A percentile compares a stretch with the other conserved stretches of the same genome.
These are phyloP conservation scores for Caenorhabditis angaria DNA, from an alignment of 2,888 invertebrate species.

Conservation along the genomic window DNA sequence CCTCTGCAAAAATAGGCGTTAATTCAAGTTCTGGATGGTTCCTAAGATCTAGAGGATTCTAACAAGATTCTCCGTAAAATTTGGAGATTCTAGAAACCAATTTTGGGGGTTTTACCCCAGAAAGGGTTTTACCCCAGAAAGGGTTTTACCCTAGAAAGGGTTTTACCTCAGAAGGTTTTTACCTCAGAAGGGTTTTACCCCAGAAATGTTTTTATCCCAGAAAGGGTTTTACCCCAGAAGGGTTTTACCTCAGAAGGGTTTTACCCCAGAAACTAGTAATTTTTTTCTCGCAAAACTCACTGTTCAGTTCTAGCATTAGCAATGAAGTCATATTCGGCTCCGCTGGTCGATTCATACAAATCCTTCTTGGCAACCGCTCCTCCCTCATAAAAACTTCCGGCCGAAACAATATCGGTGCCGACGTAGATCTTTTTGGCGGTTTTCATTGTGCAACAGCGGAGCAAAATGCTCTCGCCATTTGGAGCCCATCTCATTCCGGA, in stretches of 20 bases:
- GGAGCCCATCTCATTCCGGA: constrained; percentile 70
- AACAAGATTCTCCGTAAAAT: no score
- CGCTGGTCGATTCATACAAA: constrained; percentile 57
- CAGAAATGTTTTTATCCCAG: no score
- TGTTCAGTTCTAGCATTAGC: constrained; percentile 69
- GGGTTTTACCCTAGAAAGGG: no score
- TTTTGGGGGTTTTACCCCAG: no score
- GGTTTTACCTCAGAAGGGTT: no score
- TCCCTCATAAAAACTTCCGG: constrained; percentile 68
- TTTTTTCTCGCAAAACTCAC: constrained; percentile 35
- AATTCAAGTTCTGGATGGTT: no score
- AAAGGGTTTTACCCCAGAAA: no score
- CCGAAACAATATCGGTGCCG: constrained; percentile 67
- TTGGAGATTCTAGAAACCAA: no score
- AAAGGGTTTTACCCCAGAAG: neutral
- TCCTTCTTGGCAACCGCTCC: constrained; percentile 65
- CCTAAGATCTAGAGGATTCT: no score
- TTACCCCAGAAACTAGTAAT: neutral
- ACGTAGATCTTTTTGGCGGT: constrained; percentile 66
- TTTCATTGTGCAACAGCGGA: constrained; percentile 65
- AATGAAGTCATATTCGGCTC: constrained; percentile 69
- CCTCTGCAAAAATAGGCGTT: constrained; percentile 49
- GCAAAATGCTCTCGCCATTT: constrained; percentile 67
- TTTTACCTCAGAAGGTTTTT: no score
- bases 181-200: no score